phyloP scores from a whole-genome alignment of 2,113 vertebrate species.

The Myrmecobius fasciatus region DNA sequence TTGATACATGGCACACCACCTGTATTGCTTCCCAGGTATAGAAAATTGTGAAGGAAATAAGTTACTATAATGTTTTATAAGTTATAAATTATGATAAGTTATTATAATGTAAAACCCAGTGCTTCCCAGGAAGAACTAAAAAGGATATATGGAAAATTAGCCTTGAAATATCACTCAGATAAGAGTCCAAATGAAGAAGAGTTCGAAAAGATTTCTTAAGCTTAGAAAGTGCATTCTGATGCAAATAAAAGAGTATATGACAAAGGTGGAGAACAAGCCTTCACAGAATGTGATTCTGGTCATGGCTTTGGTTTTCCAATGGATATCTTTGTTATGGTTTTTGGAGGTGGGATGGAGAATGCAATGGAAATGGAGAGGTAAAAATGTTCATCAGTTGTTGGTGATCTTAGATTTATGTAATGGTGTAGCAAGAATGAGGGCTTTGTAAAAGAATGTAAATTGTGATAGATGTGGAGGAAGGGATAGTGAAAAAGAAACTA shows the following conservation, averaged over 20 bases:
- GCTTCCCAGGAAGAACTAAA: slow-evolving; percentile 94
- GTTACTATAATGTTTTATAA: slow-evolving; percentile 94
- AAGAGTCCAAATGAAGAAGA: slow-evolving; percentile 98
- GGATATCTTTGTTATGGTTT: slow-evolving; percentile 99
- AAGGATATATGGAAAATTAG: slow-evolving; percentile 95
- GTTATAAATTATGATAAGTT: slow-evolving; percentile 82
- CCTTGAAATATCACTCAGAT: slow-evolving; percentile 96
- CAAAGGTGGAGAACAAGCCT: slow-evolving; percentile 96
- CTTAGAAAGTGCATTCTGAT: slow-evolving; percentile 88
- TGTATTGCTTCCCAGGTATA: slow-evolving; percentile 10
- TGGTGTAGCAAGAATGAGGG: slow-evolving; percentile 93
- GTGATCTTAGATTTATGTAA: slow-evolving; percentile 96
- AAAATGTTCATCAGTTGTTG: slow-evolving; percentile 96
- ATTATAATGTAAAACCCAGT: slow-evolving; percentile 94
- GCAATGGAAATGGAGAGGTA: slow-evolving; percentile 95
- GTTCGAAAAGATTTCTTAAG: slow-evolving; percentile 99
- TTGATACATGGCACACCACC: not conserved
- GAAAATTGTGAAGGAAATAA: slow-evolving; percentile 96
- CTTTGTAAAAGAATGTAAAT: slow-evolving; percentile 94
- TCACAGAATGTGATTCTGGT: slow-evolving; percentile 93
- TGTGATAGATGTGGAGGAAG: slow-evolving; percentile 98
- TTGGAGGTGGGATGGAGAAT: slow-evolving; percentile 95
- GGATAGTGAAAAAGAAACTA: slow-evolving; percentile 94
- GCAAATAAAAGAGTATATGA: slow-evolving; percentile 95
- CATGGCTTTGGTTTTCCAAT: slow-evolving; percentile 93